phyloP scores from a whole-genome alignment of 1,140 invertebrate species.

The Drosophila biarmipes region DNA sequence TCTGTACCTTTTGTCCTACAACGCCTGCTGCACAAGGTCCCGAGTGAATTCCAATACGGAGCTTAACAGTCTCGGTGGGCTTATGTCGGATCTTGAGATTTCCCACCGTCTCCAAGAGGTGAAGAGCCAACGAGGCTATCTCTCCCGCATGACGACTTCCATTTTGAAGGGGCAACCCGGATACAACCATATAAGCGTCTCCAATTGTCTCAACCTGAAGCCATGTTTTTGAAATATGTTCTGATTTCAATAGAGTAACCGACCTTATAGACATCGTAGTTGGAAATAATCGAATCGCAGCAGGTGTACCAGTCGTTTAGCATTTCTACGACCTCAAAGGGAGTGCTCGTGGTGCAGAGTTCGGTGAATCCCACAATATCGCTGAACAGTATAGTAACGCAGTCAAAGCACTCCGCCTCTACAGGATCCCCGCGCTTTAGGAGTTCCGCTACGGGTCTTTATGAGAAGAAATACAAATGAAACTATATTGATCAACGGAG shows the following conservation, averaged over 20 bases:
- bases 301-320: conserved; percentile 96
- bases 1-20: conserved; percentile 90
- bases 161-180: conserved; percentile 92
- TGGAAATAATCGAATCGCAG: conserved; percentile 96
- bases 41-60: conserved; percentile 94
- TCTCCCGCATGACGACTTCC: conserved; percentile 89
- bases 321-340: conserved; percentile 94
- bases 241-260: accelerated
- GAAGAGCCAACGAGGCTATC: conserved; percentile 95
- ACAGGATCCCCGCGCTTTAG: conserved; percentile 93
- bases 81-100: conserved; percentile 92
- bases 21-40: conserved; percentile 93
- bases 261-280: conserved; percentile 96
- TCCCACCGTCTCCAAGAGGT: conserved; percentile 93
- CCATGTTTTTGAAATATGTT: not conserved
- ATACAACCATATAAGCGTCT: conserved; percentile 98
- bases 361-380: conserved; percentile 99
- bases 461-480: not conserved
- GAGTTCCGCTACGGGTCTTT: conserved; percentile 95
- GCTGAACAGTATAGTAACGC: conserved; percentile 95
- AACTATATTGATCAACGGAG: no score
- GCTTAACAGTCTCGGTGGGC: conserved; percentile 91
- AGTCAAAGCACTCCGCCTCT: conserved; percentile 94
- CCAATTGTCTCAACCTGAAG: conserved; percentile 96
- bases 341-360: conserved; percentile 94